Evolutionary conservation across 2,797 vertebrate species (phyloP).

Genomic region (Amblyopsis hoosieri): DNA sequence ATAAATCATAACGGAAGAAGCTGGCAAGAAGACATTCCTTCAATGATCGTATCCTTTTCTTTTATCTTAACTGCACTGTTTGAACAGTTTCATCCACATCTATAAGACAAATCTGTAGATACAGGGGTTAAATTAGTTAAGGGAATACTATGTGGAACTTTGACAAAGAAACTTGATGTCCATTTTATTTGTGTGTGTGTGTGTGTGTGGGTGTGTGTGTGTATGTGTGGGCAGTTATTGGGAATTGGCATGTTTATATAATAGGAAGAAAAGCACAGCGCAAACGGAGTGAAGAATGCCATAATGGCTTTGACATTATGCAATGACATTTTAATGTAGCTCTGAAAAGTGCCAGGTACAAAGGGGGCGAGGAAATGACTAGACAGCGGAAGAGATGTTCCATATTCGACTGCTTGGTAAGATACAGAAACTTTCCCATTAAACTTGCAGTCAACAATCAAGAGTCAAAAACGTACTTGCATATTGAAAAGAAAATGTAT

Average conservation of each 20-base stretch:
- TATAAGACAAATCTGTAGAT: no score
- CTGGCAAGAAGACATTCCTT: no score
- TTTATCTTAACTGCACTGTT: no score
- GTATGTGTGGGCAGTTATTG: slow-evolving; percentile 38
- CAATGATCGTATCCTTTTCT: no score
- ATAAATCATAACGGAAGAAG: no score
- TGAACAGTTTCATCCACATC: no score
- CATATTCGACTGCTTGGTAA: slow-evolving; percentile 8
- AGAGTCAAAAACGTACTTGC: slow-evolving; percentile 9
- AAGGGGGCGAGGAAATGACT: slow-evolving; percentile 30
- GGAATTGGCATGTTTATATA: slow-evolving; percentile 55
- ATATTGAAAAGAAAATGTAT: neutral
- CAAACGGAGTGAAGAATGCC: slow-evolving; percentile 42
- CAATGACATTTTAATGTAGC: slow-evolving; percentile 47
- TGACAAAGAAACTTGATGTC: no score
- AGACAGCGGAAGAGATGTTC: slow-evolving; percentile 21
- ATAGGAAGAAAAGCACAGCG: slow-evolving; percentile 43
- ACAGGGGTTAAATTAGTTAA: no score
- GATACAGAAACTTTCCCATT: slow-evolving; percentile 30
- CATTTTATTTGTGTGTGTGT: neutral
- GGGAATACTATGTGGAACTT: no score
- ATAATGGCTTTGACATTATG: slow-evolving; percentile 73
- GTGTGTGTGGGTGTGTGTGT: neutral
- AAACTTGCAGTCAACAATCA: slow-evolving; percentile 26
- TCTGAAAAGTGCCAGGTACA: slow-evolving; percentile 43